These are phyloP conservation scores for Thaleichthys pacificus DNA, from an alignment of 2,797 vertebrate genomes.

Conservation along the genomic window DNA sequence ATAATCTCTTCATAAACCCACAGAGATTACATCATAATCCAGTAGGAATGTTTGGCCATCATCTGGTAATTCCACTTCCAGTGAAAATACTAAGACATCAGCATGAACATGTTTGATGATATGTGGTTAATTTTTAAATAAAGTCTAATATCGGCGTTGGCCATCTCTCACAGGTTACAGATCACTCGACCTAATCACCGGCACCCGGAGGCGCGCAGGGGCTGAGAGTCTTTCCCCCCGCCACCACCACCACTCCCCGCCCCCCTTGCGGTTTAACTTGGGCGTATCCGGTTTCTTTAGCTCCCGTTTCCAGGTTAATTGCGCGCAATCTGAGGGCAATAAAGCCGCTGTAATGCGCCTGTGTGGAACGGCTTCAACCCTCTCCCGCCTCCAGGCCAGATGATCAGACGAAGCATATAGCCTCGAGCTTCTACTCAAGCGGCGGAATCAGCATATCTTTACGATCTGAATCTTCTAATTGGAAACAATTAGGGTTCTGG, in stretches of 20 bases:
- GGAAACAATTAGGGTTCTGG: neutral
- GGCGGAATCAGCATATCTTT: neutral
- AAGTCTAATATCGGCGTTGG: neutral
- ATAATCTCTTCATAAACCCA: too few species aligned
- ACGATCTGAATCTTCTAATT: neutral
- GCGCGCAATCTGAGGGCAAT: slow-evolving; percentile 42
- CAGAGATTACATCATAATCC: too few species aligned
- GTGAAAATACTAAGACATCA: too few species aligned
- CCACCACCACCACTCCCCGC: slow-evolving; percentile 5
- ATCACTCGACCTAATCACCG: slow-evolving; percentile 10
- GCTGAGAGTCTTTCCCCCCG: slow-evolving; percentile 15
- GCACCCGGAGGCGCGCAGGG: neutral
- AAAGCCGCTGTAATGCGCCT: slow-evolving; percentile 31
- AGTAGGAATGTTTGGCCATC: too few species aligned
- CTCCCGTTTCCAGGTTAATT: slow-evolving; percentile 57
- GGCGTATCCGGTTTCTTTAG: slow-evolving; percentile 39
- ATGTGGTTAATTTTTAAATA: neutral
- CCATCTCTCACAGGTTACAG: neutral
- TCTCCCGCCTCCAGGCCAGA: slow-evolving; percentile 22
- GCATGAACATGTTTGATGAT: neutral
- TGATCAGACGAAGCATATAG: slow-evolving; percentile 14
- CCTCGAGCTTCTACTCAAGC: slow-evolving; percentile 3
- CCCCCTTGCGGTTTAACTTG: slow-evolving; percentile 41
- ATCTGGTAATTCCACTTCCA: too few species aligned
- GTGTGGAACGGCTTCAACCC: slow-evolving; percentile 23